Conservation (phyloP, 2,113 vertebrate species). For the Urocynchramus pylzowi region DNA sequence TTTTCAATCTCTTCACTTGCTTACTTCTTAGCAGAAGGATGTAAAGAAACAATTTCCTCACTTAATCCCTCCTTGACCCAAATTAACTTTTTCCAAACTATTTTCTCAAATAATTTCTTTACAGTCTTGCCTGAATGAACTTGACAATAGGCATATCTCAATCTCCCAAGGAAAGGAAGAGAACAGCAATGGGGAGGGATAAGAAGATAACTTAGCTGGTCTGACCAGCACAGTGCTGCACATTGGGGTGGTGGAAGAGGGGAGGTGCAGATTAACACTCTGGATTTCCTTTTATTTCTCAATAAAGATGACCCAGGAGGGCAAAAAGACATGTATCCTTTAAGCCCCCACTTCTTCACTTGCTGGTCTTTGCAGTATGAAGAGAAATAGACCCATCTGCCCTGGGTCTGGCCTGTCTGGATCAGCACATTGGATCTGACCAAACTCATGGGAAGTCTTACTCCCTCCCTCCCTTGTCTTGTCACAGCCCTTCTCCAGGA, state of each 20-base stretch:
- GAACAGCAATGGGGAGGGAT: not conserved
- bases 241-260: no score
- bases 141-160: not conserved
- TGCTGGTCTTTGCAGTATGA: not conserved
- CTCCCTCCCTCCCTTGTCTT: not conserved
- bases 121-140: not conserved
- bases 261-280: not conserved
- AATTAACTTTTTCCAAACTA: slow-evolving; percentile 18
- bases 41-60: not conserved
- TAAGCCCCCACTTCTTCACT: not conserved
- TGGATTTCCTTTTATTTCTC: not conserved
- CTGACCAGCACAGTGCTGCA: not conserved
- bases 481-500: not conserved
- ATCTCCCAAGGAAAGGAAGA: not conserved
- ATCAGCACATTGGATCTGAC: not conserved
- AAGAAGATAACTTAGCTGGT: not conserved
- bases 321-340: not conserved
- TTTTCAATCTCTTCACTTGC: not conserved
- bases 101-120: not conserved
- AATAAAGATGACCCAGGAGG: not conserved
- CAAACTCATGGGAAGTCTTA: not conserved
- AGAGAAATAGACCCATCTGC: not conserved
- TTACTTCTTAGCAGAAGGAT: slow-evolving; percentile 2
- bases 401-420: not conserved
- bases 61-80: slow-evolving; percentile 18